A percentile compares a stretch with the other conserved stretches of the same genome.
phyloP scores from a whole-genome alignment of 2,113 vertebrate species.

The Phoenicopterus ruber region DNA sequence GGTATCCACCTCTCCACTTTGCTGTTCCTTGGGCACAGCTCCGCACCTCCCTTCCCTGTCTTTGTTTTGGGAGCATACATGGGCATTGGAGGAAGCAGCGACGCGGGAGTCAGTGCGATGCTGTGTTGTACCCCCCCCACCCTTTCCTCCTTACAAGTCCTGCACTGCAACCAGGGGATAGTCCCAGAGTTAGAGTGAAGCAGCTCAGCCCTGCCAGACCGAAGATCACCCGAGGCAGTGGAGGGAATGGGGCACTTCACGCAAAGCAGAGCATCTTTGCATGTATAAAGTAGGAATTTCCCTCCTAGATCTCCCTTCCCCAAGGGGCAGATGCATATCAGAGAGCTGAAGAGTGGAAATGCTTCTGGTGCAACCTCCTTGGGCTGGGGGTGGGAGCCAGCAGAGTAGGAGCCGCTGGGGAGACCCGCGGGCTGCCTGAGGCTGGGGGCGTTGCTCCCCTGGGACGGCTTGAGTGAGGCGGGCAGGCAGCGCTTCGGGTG shows the following conservation, averaged over 20 bases:
- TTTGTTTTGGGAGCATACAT: not conserved
- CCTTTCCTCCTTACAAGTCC: too few relatives aligned
- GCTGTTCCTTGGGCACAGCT: not conserved
- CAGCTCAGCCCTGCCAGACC: not conserved
- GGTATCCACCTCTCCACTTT: not conserved
- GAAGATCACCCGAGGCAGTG: not conserved
- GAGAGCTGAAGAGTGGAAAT: not conserved
- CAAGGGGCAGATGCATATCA: not conserved
- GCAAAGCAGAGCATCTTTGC: not conserved
- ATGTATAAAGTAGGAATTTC: not conserved
- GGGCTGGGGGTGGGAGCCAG: not conserved
- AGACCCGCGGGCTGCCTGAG: not conserved
- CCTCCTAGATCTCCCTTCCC: not conserved
- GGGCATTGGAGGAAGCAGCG: not conserved
- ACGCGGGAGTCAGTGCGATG: not conserved
- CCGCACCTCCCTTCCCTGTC: not conserved
- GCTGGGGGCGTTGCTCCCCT: too few relatives aligned
- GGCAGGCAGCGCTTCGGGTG: not conserved
- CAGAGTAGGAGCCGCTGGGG: not conserved
- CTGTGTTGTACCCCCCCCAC: not conserved
- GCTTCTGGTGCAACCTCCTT: not conserved
- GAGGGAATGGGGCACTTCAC: not conserved
- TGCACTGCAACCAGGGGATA: too few relatives aligned
- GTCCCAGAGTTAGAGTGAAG: not conserved
- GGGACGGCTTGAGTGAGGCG: fast-evolving